Evolutionary conservation across 2,888 invertebrate genomes (phyloP), one percentile per base, ranked within the genome.

Genomic region (Linnaemya tessellans): DNA sequence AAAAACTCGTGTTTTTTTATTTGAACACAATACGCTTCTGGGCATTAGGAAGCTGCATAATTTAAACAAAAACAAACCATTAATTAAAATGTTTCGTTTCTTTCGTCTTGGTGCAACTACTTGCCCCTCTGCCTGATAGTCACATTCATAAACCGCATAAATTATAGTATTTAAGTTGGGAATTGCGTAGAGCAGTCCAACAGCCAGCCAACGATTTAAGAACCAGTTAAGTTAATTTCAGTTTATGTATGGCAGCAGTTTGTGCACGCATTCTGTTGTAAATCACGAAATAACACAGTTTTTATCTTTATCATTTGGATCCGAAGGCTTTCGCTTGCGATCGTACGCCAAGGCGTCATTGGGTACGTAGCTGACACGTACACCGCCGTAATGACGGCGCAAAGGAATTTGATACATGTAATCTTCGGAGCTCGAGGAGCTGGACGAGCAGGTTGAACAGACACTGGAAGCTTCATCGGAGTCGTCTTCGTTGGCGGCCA

Each of bases 391-490:
- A 70, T 97, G 96, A 81, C 97, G 94, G 88, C 97, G 93, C 54
- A 97, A 95, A 4, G 97, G 97, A 89, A 97, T 93, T 85, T 97
- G 96, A 92, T 97, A 97, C 87, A 97, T 96, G 87, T 97, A 97
- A 73, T 97, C 97, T 18, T 97, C 97, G 35, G 97, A 97, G 89
- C 95, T 95, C 65, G 95, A 95, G 0, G 97, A 97, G 56, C 95
- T 95, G 0, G 97, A 97, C 0, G 97, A 97, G 87, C 98, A 98
- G 15, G 98, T 98, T 54, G 98, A 98, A 92, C 98, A 98, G 90
- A 96, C 96, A 90, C 97, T 97, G 88, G 95, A 95, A 11, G 95
- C 94, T 89, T 96, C 96, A 89, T 96, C 96, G 8, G 96, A 95
- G 70, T 92, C 92, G n/a, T 91, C 91, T 41, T 82, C 89, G 85